Percentiles rank a stretch among this genome's conserved stretches.
phyloP scores from a whole-genome alignment of 2,113 vertebrate species.

The Lonchura striata region DNA sequence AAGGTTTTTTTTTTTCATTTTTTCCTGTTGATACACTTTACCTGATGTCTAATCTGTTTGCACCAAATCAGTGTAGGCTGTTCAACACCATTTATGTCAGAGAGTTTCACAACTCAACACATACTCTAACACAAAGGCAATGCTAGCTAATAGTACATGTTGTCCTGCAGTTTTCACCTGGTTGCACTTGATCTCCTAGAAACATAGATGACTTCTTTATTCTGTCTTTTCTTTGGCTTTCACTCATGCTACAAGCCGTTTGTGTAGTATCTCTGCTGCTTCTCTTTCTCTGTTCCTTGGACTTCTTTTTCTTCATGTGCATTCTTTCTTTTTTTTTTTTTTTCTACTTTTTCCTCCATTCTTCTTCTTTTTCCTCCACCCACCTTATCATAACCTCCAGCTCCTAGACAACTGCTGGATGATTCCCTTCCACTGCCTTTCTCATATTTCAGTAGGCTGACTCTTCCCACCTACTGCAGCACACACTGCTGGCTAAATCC shows the following conservation, averaged over 20 bases:
- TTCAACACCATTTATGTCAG: neutral
- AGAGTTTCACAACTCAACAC: neutral
- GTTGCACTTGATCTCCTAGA: neutral
- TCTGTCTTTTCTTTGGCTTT: neutral
- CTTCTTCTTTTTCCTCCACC: neutral
- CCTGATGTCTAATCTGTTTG: neutral
- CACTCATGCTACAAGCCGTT: neutral
- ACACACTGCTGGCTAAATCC: slow-evolving; percentile 4
- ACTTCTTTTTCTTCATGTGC: neutral
- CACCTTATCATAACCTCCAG: slow-evolving; percentile 3
- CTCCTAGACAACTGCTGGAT: neutral
- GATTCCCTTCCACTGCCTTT: neutral
- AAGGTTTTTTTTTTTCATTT: neutral
- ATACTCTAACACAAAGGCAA: neutral
- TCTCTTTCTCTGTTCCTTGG: neutral
- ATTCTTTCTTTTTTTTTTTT: neutral
- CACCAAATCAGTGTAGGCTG: neutral
- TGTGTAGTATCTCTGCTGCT: neutral
- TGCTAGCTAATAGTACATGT: neutral
- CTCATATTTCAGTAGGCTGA: neutral
- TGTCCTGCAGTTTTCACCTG: neutral
- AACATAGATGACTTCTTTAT: neutral
- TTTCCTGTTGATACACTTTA: neutral
- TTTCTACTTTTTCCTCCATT: neutral
- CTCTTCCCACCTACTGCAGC: slow-evolving; percentile 1